These are phyloP conservation scores for Pelecanoides urinatrix DNA, from an alignment of 2,113 vertebrate genomes.

Conservation along the genomic window DNA sequence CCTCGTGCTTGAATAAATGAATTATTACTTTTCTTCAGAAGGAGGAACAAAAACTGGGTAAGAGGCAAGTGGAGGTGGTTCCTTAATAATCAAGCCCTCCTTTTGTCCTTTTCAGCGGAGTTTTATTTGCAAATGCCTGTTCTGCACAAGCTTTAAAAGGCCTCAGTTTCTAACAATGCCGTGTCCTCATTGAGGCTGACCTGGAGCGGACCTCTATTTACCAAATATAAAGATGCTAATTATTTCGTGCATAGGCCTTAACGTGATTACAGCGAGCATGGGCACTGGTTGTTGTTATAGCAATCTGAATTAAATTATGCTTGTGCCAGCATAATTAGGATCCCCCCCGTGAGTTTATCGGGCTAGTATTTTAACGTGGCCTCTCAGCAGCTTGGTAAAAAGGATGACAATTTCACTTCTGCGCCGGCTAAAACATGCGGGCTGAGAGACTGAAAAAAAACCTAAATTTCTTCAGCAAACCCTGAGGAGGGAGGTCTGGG, in stretches of 20 bases:
- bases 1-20: neutral
- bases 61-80: slow-evolving; percentile 40
- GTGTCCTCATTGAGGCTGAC: slow-evolving; percentile 26
- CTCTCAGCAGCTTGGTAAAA: slow-evolving; percentile 38
- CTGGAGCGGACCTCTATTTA: slow-evolving; percentile 56
- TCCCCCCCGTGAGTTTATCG: neutral
- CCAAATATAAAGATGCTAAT: slow-evolving; percentile 66
- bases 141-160: neutral
- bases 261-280: slow-evolving; percentile 60
- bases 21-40: neutral
- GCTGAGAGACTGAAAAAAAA: neutral
- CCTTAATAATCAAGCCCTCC: neutral
- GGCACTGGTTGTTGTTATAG: slow-evolving; percentile 65
- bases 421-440: neutral
- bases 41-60: neutral
- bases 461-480: neutral
- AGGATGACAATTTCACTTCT: neutral
- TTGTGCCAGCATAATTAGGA: slow-evolving; percentile 58
- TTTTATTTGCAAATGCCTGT: neutral
- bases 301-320: slow-evolving; percentile 60
- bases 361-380: slow-evolving; percentile 18
- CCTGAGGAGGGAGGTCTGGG: neutral
- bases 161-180: neutral
- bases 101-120: neutral
- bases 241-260: slow-evolving; percentile 57